Conservation (phyloP, 2,113 vertebrate species). For the Sander vitreus region DNA sequence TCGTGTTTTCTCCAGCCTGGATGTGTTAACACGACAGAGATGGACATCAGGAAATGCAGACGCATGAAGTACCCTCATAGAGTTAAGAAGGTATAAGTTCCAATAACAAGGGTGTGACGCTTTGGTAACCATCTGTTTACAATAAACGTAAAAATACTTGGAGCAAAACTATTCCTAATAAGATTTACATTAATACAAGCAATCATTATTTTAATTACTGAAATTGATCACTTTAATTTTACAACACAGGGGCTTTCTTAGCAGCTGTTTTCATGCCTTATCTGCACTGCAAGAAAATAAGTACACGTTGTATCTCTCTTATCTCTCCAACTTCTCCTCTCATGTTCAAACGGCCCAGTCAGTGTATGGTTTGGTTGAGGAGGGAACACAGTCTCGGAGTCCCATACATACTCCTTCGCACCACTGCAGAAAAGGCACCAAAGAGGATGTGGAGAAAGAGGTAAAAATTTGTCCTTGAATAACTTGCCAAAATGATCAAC, state of each 20-base stretch:
- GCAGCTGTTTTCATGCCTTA: not conserved
- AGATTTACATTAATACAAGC: not conserved
- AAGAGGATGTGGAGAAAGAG: conserved; percentile 95
- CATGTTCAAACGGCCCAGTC: conserved; percentile 83
- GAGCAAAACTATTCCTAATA: not conserved
- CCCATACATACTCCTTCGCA: conserved; percentile 90
- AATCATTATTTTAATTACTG: not conserved
- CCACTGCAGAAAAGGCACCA: conserved; percentile 91
- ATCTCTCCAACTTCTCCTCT: not conserved
- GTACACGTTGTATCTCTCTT: not conserved
- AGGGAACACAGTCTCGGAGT: conserved; percentile 91
- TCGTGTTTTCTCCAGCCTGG: conserved; percentile 88
- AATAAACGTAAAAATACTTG: not conserved
- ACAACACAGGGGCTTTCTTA: not conserved
- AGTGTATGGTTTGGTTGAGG: conserved; percentile 93
- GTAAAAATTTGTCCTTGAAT: conserved; percentile 66
- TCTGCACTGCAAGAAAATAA: not conserved
- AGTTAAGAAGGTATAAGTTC: conserved; percentile 92
- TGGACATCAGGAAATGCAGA: conserved; percentile 99
- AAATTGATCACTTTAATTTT: not conserved
- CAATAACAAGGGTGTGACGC: not conserved
- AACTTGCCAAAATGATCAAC: conserved; percentile 3
- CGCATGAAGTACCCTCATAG: conserved; percentile 97
- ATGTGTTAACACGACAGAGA: conserved; percentile 99
- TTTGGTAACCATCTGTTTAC: not conserved